phyloP scores from a whole-genome alignment of 2,113 vertebrate genomes.

The Odocoileus virginianus region DNA sequence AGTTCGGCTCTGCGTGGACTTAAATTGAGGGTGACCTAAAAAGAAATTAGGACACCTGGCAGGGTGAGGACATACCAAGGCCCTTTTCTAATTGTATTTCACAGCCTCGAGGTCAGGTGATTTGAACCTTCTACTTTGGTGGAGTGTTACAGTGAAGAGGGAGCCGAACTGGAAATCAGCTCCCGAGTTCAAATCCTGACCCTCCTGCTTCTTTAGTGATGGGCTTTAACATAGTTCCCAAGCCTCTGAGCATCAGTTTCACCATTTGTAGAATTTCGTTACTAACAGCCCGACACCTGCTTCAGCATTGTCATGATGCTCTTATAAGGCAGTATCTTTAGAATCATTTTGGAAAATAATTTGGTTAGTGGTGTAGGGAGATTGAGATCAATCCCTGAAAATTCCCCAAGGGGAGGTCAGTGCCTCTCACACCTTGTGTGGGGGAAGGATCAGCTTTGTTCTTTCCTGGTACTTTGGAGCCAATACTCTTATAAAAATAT shows the following conservation, averaged over 20 bases:
- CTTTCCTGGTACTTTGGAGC: not conserved
- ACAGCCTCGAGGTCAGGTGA: not conserved
- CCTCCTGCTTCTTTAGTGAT: not conserved
- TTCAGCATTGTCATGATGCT: not conserved
- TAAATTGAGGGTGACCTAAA: conserved; percentile 29
- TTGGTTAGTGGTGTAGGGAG: not conserved
- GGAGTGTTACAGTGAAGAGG: not conserved
- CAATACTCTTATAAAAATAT: not conserved
- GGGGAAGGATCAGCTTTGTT: not conserved
- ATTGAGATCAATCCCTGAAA: not conserved
- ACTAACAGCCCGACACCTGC: not conserved
- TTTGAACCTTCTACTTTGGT: not conserved
- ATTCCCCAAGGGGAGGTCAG: not conserved
- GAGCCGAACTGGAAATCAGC: not conserved
- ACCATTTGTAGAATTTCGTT: not conserved
- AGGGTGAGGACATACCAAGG: not conserved
- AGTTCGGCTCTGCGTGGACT: not conserved
- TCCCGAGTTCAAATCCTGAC: not conserved
- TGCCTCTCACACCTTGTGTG: not conserved
- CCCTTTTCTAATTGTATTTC: not conserved
- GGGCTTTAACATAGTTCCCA: not conserved
- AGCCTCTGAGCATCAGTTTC: not conserved
- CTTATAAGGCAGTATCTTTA: not conserved
- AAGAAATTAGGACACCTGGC: not conserved
- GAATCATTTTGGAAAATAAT: not conserved